Evolutionary conservation across 2,113 vertebrate species (phyloP).

Genomic region (Ibidorhyncha struthersii): DNA sequence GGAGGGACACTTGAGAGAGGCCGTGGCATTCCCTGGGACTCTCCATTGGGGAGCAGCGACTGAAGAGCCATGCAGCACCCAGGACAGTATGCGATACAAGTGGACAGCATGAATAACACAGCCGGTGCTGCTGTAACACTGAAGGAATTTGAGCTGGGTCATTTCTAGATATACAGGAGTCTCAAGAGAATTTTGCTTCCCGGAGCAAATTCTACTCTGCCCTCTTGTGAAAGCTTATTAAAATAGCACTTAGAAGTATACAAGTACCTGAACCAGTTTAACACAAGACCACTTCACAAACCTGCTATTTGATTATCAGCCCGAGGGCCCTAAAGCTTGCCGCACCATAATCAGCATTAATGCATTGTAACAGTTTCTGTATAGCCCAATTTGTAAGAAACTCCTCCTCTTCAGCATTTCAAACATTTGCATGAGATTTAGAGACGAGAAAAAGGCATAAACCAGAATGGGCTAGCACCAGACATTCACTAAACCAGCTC

Average conservation of each 20-base stretch:
- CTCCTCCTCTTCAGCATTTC: background rate
- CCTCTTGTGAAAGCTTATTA: conserved; percentile 41
- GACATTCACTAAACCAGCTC: background rate
- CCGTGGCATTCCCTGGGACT: background rate
- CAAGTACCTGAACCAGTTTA: background rate
- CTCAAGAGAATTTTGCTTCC: background rate
- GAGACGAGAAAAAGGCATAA: background rate
- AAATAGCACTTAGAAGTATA: background rate
- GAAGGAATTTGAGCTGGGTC: background rate
- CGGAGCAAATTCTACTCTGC: conserved; percentile 2
- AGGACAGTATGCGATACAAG: rapidly evolving
- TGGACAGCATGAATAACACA: background rate
- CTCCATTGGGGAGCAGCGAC: background rate
- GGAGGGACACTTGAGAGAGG: background rate
- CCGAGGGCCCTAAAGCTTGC: background rate
- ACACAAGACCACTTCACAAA: background rate
- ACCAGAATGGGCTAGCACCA: background rate
- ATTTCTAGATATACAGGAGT: background rate
- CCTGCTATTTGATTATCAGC: background rate
- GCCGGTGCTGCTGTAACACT: background rate
- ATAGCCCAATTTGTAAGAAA: background rate
- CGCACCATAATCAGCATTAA: background rate
- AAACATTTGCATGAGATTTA: background rate
- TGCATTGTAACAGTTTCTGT: background rate
- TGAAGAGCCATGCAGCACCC: background rate